phyloP scores from a whole-genome alignment of 2,113 vertebrate species.

The Oryzias javanicus region DNA sequence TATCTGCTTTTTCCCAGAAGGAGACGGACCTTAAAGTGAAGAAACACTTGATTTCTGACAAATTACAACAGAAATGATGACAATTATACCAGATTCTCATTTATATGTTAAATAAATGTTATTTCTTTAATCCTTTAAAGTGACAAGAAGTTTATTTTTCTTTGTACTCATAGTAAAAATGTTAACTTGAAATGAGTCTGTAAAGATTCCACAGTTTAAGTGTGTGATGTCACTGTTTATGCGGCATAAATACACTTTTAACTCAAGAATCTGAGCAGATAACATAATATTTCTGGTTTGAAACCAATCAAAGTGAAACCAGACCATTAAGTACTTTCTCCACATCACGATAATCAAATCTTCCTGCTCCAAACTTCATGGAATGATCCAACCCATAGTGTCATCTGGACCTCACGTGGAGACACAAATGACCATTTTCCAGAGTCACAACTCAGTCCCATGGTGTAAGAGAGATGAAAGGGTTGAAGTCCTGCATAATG shows the following conservation, averaged over 20 bases:
- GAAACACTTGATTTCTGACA: background rate
- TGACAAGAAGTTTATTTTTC: too few species aligned
- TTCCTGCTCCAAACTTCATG: slow-evolving; percentile 32
- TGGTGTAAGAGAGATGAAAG: slow-evolving; percentile 33
- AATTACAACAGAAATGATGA: background rate
- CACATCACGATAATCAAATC: slow-evolving; percentile 32
- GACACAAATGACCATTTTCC: slow-evolving; percentile 52
- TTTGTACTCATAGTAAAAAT: too few species aligned
- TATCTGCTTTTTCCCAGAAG: slow-evolving; percentile 51
- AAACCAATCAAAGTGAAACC: background rate
- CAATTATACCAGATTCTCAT: background rate
- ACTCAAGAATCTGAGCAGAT: slow-evolving; percentile 3
- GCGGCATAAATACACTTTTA: slow-evolving; percentile 9
- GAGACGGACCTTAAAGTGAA: background rate
- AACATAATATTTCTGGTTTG: slow-evolving; percentile 11
- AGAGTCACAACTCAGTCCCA: slow-evolving; percentile 45
- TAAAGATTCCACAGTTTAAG: background rate
- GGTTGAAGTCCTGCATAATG: slow-evolving; percentile 32
- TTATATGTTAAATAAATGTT: too few species aligned
- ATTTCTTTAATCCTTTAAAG: too few species aligned
- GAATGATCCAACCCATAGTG: slow-evolving; percentile 32
- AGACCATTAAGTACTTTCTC: slow-evolving; percentile 9
- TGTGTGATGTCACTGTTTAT: slow-evolving; percentile 16
- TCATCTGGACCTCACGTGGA: slow-evolving; percentile 57
- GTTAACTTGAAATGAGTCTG: too few species aligned